A percentile compares a stretch with the other conserved stretches of the same genome.
Conservation (phyloP, 2,797 vertebrate species). For the Rhabdophis nuchalis region DNA sequence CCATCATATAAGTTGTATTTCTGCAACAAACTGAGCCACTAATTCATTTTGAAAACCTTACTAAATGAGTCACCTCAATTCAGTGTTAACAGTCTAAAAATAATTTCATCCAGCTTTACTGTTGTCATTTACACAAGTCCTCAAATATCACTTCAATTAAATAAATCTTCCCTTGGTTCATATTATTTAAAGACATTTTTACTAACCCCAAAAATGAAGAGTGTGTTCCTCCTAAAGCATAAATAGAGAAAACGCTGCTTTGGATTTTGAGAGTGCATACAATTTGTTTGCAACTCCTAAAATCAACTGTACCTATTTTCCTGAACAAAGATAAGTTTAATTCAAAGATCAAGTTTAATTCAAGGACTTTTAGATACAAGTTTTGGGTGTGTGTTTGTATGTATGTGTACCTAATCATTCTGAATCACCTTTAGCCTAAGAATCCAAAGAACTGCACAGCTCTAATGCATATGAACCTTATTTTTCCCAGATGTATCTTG, state of each 20-base stretch:
- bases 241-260: background rate
- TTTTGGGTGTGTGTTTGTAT: background rate
- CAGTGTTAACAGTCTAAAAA: conserved; percentile 59
- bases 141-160: conserved; percentile 59
- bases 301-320: background rate
- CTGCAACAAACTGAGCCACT: conserved; percentile 42
- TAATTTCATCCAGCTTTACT: conserved; percentile 53
- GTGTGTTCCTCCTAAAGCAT: conserved; percentile 2
- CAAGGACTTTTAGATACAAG: background rate
- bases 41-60: conserved; percentile 48
- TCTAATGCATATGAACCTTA: background rate
- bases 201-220: background rate
- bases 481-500: background rate
- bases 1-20: conserved; percentile 1
- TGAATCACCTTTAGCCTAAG: background rate
- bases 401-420: background rate
- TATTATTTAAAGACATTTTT: conserved; percentile 45
- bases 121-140: conserved; percentile 56
- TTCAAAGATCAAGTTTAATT: background rate
- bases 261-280: background rate
- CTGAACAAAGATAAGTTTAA: background rate
- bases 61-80: conserved; percentile 56
- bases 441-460: background rate
- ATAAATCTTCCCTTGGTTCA: conserved; percentile 54
- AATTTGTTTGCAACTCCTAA: background rate